Percentiles rank a stretch among this genome's conserved stretches.
Conservation (phyloP, 2,797 vertebrate species). For the Ataeniobius toweri region DNA sequence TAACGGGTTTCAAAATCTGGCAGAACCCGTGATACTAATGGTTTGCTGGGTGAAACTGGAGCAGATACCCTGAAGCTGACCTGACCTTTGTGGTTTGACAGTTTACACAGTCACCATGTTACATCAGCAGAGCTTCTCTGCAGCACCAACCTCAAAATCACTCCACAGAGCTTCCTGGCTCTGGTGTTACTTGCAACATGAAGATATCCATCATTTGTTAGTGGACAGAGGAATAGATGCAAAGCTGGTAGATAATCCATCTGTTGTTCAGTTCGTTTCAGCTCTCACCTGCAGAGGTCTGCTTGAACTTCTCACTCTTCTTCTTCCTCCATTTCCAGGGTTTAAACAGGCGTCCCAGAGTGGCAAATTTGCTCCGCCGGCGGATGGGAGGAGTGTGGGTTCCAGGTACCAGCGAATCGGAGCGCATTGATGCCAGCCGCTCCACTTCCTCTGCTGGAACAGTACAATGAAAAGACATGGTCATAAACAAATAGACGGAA, state of each 20-base stretch:
- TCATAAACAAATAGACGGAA: conserved; percentile 16
- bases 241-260: not conserved
- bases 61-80: not conserved
- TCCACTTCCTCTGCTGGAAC: conserved; percentile 92
- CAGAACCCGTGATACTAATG: not conserved
- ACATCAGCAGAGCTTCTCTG: not conserved
- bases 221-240: not conserved
- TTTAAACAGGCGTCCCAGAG: conserved; percentile 91
- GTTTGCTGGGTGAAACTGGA: not conserved
- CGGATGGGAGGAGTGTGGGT: conserved; percentile 97
- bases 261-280: not conserved
- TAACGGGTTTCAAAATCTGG: not conserved
- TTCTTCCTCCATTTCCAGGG: conserved; percentile 99
- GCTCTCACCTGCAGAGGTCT: conserved; percentile 90
- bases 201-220: not conserved
- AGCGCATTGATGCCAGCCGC: conserved; percentile 95
- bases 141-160: not conserved
- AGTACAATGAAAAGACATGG: conserved; percentile 24
- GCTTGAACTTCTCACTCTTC: conserved; percentile 97
- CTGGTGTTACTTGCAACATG: not conserved
- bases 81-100: not conserved
- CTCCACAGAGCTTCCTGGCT: not conserved
- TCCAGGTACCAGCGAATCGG: conserved; percentile 95
- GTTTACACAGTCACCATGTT: not conserved
- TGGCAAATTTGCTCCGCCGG: conserved; percentile 93